These are phyloP conservation scores for Galaxea fascicularis DNA, from an alignment of 92 coral and sea anemone genomes.

Conservation along the genomic window DNA sequence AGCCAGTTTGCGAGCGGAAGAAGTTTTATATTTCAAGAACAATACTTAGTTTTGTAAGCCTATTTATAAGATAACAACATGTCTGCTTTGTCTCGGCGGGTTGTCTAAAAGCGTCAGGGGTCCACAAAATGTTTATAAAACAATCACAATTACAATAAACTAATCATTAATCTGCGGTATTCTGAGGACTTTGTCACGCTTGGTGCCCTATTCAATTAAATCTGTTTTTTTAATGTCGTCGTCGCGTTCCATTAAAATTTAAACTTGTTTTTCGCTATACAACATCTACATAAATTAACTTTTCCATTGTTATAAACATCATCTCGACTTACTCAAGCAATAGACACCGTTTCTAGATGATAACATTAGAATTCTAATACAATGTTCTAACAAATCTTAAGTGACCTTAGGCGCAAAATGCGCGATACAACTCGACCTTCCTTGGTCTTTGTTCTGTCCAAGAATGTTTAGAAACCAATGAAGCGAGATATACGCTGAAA, in stretches of 20 bases:
- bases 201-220: neutral
- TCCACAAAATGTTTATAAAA: conserved; percentile 15
- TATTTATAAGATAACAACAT: neutral
- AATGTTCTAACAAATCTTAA: neutral
- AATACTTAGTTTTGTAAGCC: neutral
- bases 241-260: neutral
- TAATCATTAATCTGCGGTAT: neutral
- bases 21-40: neutral
- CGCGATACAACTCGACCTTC: conserved; percentile 12
- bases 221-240: neutral
- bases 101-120: neutral
- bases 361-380: neutral
- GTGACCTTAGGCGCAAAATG: neutral
- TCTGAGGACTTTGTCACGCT: conserved; percentile 18
- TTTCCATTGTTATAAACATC: no score
- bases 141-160: neutral
- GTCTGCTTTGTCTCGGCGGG: conserved; percentile 20
- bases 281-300: neutral
- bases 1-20: neutral
- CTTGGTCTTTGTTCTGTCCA: conserved; percentile 26
- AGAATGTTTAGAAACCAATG: conserved; percentile 7
- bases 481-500: neutral
- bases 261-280: neutral
- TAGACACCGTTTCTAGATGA: neutral
- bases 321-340: no score